Conservation (phyloP, 2,113 vertebrate species). For the Hystrix cristata region DNA sequence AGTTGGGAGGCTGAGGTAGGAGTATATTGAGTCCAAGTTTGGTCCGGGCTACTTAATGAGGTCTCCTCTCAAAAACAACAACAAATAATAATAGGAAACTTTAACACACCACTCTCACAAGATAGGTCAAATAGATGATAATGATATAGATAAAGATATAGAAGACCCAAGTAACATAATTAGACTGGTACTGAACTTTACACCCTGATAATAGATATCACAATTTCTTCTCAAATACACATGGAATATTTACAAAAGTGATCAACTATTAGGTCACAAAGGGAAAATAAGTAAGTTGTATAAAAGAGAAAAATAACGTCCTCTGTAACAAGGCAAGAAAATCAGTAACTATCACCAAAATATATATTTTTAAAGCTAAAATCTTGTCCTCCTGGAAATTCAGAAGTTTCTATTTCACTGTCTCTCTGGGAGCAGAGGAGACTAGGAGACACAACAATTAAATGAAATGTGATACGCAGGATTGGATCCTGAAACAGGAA, state of each 20-base stretch:
- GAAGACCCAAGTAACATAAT: not conserved
- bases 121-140: not conserved
- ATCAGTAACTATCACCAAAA: not conserved
- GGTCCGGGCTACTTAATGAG: not conserved
- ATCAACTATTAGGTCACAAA: not conserved
- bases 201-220: not conserved
- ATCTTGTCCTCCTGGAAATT: not conserved
- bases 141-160: not conserved
- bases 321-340: not conserved
- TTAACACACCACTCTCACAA: not conserved
- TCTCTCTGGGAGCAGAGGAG: not conserved
- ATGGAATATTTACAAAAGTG: not conserved
- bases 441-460: not conserved
- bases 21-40: not conserved
- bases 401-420: not conserved
- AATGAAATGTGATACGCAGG: not conserved
- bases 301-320: not conserved
- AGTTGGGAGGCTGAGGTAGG: not conserved
- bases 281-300: not conserved
- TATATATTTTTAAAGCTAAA: not conserved
- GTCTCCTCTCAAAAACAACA: not conserved
- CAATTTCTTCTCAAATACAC: not conserved
- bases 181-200: not conserved
- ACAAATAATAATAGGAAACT: not conserved
- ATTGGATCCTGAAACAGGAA: not conserved